Base-by-base conservation (phyloP, 2,113 vertebrate genomes). In the Nicator chloris region DNA sequence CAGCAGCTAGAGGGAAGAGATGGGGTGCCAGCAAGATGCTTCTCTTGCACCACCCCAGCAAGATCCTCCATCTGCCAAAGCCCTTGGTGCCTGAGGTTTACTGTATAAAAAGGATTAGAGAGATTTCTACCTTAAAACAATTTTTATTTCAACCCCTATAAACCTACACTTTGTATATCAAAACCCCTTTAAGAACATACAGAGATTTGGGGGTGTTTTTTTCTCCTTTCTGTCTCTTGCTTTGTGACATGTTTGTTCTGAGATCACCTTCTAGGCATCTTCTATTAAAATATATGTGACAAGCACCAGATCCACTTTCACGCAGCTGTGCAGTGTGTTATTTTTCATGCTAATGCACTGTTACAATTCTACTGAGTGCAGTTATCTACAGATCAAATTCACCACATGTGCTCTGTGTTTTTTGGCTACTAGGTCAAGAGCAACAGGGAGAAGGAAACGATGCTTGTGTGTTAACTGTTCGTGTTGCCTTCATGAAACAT, bases 391-490 rank as follows among this genome's bases (percentile, higher is more conserved):
- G 92, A 90, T 96, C 91, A 88, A 82, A 91, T 95, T 97, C 72
- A 2, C 95, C 95, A 92, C 92, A 95, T 95, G 95, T 92, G 91
- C 13, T 4, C 71, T 95, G 90, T 95, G 94, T 93, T 92, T 92
- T 95, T 96, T 95, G 92, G 94, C 96, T 95, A 97, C 93, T 78
- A 84, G 93, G 96, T 97, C 96, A 96, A 94, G 91, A 91, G 80
- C 85, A 90, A 82, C 80, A 59, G 44, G 60, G 91, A 95, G 80
- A 87, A 75, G 65, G 87, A 92, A 89, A 50, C 8, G 2, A 50
- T 57, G 80, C 56, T 77, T 39, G 8, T 78, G 63, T 73, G 50
- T 93, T 94, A 95, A 95, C 89, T 76, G 77, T 95, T 96, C 14
- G 0, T 73, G 63, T 82, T 82, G 70, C 86, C 53, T 90, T 70